These are phyloP conservation scores for Hippoglossus stenolepis DNA, from an alignment of 2,113 vertebrate genomes.

Conservation along the genomic window DNA sequence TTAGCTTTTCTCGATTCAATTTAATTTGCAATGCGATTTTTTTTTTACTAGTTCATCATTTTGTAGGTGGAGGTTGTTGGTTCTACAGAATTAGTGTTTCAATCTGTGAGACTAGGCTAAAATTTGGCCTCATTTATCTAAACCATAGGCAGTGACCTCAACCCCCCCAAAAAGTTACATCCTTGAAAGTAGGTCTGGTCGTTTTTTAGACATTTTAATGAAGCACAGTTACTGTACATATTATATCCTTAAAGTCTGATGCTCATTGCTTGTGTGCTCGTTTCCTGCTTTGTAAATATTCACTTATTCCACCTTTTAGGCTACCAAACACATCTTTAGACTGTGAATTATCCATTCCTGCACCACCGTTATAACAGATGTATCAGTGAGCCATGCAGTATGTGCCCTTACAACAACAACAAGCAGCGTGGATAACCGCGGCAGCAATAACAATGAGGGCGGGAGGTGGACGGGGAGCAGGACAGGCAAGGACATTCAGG, in stretches of 20 bases:
- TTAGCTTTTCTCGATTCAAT: too few species aligned
- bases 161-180: too few species aligned
- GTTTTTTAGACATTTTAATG: too few species aligned
- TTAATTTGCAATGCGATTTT: too few species aligned
- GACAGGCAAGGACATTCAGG: constrained; percentile 28
- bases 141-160: too few species aligned
- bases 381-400: not conserved
- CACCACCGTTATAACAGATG: constrained; percentile 3
- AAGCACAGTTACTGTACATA: not conserved
- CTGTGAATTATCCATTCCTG: constrained; percentile 7
- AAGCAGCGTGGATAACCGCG: constrained; percentile 24
- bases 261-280: constrained; percentile 22
- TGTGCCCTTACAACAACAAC: constrained; percentile 30
- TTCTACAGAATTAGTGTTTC: too few species aligned
- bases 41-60: too few species aligned
- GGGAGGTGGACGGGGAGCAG: not conserved
- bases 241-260: constrained; percentile 10
- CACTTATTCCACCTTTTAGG: constrained; percentile 29
- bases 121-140: too few species aligned
- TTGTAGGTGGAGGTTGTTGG: too few species aligned
- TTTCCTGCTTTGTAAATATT: constrained; percentile 26
- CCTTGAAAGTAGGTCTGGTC: too few species aligned
- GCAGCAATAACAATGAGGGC: constrained; percentile 30
- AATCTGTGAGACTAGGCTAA: too few species aligned
- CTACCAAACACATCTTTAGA: not conserved